Conservation (phyloP, 2,113 vertebrate genomes). For the Thunnus thynnus region DNA sequence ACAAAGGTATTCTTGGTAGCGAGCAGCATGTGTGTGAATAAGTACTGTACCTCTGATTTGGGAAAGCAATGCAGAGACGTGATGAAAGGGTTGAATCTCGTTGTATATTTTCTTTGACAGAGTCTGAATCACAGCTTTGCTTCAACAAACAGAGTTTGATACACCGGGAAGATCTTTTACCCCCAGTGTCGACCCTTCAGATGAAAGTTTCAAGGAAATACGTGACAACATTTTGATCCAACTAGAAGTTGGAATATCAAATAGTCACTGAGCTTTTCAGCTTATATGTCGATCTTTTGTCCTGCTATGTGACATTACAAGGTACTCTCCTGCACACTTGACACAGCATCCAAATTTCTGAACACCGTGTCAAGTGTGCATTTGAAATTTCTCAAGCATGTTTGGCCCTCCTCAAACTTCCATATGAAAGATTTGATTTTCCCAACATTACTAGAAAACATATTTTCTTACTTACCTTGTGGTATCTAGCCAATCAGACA, state of each 20-base stretch:
- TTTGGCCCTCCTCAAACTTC: background rate
- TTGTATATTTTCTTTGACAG: background rate
- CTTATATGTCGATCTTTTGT: conserved; percentile 6
- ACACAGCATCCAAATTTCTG: background rate
- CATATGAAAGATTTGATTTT: background rate
- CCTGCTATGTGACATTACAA: background rate
- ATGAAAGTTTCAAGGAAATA: conserved; percentile 8
- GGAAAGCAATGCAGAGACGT: conserved; percentile 6
- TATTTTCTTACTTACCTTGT: background rate
- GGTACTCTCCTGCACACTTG: background rate
- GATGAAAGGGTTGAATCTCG: background rate
- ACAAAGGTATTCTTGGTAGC: conserved; percentile 50
- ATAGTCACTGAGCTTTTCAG: background rate
- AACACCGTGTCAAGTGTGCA: background rate
- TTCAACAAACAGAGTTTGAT: background rate
- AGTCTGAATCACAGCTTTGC: conserved; percentile 26
- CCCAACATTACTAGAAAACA: background rate
- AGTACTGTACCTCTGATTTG: conserved; percentile 36
- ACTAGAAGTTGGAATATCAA: conserved; percentile 6
- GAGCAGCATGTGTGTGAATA: conserved; percentile 54
- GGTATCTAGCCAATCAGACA: background rate
- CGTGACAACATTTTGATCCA: conserved; percentile 12
- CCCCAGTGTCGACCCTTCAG: background rate
- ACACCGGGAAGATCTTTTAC: conserved; percentile 9
- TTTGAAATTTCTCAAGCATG: background rate